Evolutionary conservation across 2,888 invertebrate species (phyloP), one percentile per base, ranked within the genome.

Genomic region (Trissolcus brochymenae): DNA sequence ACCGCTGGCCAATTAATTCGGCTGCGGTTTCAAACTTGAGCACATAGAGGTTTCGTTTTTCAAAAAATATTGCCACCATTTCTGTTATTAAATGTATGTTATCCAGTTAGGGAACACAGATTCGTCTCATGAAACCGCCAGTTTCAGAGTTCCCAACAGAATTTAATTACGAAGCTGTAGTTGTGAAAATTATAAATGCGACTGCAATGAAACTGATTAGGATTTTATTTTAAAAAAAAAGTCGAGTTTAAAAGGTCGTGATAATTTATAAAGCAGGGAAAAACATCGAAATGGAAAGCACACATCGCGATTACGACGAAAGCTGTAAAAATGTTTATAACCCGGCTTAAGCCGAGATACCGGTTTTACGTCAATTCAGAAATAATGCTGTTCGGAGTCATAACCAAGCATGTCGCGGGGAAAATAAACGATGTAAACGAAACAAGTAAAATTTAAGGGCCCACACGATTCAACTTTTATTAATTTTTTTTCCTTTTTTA

Each of bases 341-440:
- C 61, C 61, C 50, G 70, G 25, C 61, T 65, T 59, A 59, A 53
- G 49, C 21, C 35, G 35, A 19, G 41, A 73, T 66, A 73, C 72
- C 65, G 72, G 65, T 73, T 73, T 72, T 66, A 66, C 65, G 40
- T 54, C 60, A 51, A 65, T 65, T 65, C 53, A 59, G 41, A 17
- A 73, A 73, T 73, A 73, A 71, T 71, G 46, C 51, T 64, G 57
- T 71, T 64, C 43, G 57, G 64, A 71, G 71, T 61, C 49, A 41
- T 55, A 61, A 61, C 40, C 55, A 29, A 49, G 60, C 35, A 41
- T 29, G 62, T 64, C 35, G 35, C 50, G 51, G 19, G 50, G 6
- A 56, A 64, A 57, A 64, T 71, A 64, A 71, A 57, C 55, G 57
- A 64, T 64, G 56, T 43, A 41, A 57, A 64, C 60, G 71, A 43